These are phyloP conservation scores for Drosophila yooni DNA, from an alignment of 2,888 invertebrate genomes.

Conservation along the genomic window DNA sequence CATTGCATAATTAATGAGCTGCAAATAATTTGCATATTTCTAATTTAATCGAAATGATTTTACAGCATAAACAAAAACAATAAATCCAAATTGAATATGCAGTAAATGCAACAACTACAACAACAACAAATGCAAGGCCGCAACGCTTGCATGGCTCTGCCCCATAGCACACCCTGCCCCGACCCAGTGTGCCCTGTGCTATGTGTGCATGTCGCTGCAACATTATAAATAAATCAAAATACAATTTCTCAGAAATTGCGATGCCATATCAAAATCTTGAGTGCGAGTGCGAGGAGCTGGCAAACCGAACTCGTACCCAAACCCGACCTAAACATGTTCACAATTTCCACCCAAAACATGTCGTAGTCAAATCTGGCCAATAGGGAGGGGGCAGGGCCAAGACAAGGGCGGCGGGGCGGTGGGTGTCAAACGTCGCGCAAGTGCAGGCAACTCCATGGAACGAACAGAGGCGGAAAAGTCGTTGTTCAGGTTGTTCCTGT, in stretches of 20 bases:
- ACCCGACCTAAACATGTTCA: conserved; percentile 53
- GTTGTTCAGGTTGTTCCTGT: conserved; percentile 74
- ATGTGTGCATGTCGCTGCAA: conserved; percentile 82
- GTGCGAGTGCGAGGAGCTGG: conserved; percentile 35
- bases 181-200: conserved; percentile 17
- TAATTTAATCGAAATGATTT: conserved; percentile 82
- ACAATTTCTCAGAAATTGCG: conserved; percentile 83
- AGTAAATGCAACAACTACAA: conserved; percentile 28
- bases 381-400: conserved; percentile 29
- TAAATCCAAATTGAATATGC: conserved; percentile 61
- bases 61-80: conserved; percentile 51
- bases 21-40: conserved; percentile 80
- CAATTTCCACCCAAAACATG: conserved; percentile 80
- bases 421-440: conserved; percentile 16
- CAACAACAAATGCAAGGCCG: conserved; percentile 25
- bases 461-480: conserved; percentile 76
- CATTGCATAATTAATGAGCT: conserved; percentile 72
- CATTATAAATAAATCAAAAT: conserved; percentile 84
- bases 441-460: conserved; percentile 27
- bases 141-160: conserved; percentile 37
- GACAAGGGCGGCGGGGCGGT: conserved; percentile 15
- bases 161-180: not conserved
- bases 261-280: conserved; percentile 81
- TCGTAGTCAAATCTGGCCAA: conserved; percentile 58
- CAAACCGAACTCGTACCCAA: not conserved